Conservation (phyloP, 1,140 invertebrate genomes). For the Mizuhopecten yessoensis region DNA sequence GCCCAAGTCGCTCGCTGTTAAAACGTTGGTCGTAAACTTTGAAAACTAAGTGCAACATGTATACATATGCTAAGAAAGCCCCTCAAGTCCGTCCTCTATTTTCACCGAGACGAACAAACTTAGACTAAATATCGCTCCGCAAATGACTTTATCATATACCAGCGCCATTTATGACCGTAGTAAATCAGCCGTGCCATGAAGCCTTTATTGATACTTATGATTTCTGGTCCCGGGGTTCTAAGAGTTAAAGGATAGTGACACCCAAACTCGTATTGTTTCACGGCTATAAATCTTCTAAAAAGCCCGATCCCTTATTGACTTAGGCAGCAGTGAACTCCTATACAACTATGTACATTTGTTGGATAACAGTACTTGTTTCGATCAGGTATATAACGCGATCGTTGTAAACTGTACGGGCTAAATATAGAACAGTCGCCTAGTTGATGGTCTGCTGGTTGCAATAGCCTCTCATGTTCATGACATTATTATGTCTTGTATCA, state of each 20-base stretch:
- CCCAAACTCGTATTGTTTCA: conserved; percentile 23
- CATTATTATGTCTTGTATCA: neutral
- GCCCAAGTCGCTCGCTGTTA: neutral
- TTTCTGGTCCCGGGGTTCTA: conserved; percentile 30
- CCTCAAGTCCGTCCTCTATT: neutral
- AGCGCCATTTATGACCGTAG: neutral
- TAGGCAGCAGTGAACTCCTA: neutral
- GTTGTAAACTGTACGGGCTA: neutral
- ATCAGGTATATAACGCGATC: neutral
- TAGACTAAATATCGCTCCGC: neutral
- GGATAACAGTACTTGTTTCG: neutral
- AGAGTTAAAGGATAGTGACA: conserved; percentile 31
- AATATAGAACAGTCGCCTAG: neutral
- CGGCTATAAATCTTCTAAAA: conserved; percentile 4
- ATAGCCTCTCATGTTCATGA: neutral
- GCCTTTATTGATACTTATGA: conserved; percentile 39
- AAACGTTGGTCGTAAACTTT: conserved; percentile 20
- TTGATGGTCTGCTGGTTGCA: neutral
- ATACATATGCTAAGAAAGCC: neutral
- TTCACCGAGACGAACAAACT: conserved; percentile 37
- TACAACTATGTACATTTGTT: neutral
- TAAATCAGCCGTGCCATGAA: conserved; percentile 23
- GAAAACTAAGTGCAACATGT: conserved; percentile 17
- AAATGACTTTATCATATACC: conserved; percentile 35
- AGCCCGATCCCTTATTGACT: neutral